Conservation (phyloP, 2,797 vertebrate genomes). For the Acomys russatus region DNA sequence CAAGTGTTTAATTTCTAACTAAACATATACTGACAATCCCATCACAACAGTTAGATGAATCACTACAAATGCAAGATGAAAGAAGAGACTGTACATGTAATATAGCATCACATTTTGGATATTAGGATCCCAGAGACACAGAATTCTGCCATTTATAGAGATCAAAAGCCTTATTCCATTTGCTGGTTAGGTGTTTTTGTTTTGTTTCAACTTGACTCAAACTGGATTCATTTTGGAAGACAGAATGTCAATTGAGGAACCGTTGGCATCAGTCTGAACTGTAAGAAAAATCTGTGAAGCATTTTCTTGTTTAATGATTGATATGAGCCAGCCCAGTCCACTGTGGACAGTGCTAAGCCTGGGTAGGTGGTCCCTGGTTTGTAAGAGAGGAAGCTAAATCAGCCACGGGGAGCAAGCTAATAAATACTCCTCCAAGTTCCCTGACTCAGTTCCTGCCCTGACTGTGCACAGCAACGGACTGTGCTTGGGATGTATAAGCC, state of each 20-base stretch:
- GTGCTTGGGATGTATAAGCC: not conserved
- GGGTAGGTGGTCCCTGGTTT: not conserved
- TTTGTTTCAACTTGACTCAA: not conserved
- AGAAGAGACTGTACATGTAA: not conserved
- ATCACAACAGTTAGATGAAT: not conserved
- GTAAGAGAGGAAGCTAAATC: not conserved
- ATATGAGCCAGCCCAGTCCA: not conserved
- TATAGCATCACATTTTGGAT: not conserved
- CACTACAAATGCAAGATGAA: not conserved
- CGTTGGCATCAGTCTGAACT: not conserved
- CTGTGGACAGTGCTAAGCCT: not conserved
- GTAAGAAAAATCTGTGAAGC: not conserved
- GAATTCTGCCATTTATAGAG: not conserved
- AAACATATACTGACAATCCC: not conserved
- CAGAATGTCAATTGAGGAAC: not conserved
- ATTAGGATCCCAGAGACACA: not conserved
- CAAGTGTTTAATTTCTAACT: not conserved
- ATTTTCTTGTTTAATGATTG: not conserved
- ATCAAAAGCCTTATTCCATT: not conserved
- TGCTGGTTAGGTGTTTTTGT: not conserved
- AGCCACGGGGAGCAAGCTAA: not conserved
- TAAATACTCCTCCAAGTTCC: not conserved
- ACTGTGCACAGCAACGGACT: not conserved
- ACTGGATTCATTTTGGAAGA: not conserved
- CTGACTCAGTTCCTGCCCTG: not conserved